Percentiles rank a stretch among this genome's conserved stretches.
phyloP scores from a whole-genome alignment of 2,888 invertebrate species.

The Clivina fossor region DNA sequence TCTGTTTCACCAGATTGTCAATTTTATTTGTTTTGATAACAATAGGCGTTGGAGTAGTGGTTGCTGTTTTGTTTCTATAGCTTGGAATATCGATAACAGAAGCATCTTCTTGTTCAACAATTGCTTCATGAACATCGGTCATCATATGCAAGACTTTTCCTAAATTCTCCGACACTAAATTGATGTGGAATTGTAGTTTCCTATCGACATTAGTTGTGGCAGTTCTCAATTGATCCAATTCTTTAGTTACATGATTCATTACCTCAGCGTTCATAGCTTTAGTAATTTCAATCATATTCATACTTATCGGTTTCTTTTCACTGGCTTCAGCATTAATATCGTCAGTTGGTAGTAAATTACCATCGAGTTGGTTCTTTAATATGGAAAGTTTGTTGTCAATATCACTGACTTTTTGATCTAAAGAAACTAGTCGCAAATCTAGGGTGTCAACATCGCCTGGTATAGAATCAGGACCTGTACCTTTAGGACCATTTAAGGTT shows the following conservation, averaged over 20 bases:
- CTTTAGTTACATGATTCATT: conserved; percentile 77
- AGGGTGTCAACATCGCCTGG: conserved; percentile 55
- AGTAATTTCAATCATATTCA: conserved; percentile 80
- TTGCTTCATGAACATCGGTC: conserved; percentile 79
- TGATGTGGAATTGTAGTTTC: conserved; percentile 82
- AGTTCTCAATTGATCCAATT: conserved; percentile 75
- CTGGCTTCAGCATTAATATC: conserved; percentile 86
- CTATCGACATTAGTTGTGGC: conserved; percentile 78
- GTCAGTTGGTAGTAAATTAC: conserved; percentile 64
- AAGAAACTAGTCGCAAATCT: conserved; percentile 67
- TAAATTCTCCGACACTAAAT: conserved; percentile 78
- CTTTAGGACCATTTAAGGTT: conserved; percentile 49
- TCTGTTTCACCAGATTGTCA: conserved; percentile 78
- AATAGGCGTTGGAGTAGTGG: conserved; percentile 63
- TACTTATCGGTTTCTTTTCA: conserved; percentile 82
- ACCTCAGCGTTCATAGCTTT: conserved; percentile 82
- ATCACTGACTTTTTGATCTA: conserved; percentile 82
- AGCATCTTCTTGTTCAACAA: conserved; percentile 71
- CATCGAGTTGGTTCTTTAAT: conserved; percentile 78
- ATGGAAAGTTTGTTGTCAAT: conserved; percentile 78
- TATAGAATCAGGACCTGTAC: conserved; percentile 9
- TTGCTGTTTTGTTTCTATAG: conserved; percentile 56
- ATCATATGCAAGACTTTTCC: conserved; percentile 78
- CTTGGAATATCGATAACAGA: conserved; percentile 44
- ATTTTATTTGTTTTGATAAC: conserved; percentile 66